These are phyloP conservation scores for Trachelus stipa DNA, from an alignment of 2,888 invertebrate species.

Conservation along the genomic window DNA sequence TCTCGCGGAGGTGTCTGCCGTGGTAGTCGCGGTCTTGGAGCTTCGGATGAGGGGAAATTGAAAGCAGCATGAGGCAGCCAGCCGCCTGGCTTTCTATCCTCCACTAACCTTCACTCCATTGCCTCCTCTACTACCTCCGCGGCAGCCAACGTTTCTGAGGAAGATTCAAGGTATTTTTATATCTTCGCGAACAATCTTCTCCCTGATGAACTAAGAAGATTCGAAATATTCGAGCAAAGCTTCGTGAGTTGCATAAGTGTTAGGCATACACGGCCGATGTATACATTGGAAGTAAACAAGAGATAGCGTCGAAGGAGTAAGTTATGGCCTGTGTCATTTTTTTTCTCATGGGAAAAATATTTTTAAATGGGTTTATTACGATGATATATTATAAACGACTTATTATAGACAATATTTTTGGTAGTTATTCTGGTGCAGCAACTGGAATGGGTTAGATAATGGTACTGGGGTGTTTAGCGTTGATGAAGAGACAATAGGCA, in stretches of 20 bases:
- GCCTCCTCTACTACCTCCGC: slow-evolving; percentile 9
- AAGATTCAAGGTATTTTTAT: slow-evolving; percentile 40
- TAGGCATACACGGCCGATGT: neutral
- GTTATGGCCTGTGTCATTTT: neutral
- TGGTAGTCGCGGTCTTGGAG: slow-evolving; percentile 22
- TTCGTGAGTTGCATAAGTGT: neutral
- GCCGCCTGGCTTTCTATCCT: slow-evolving; percentile 32
- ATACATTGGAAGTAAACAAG: neutral
- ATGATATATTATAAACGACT: neutral
- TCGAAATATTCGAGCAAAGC: neutral
- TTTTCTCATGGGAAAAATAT: neutral
- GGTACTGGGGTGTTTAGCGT: neutral
- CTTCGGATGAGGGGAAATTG: slow-evolving; percentile 30
- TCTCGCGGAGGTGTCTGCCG: slow-evolving; percentile 9
- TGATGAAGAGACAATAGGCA: neutral
- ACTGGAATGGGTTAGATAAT: neutral
- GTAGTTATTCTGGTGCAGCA: neutral
- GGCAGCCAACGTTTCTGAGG: slow-evolving; percentile 11
- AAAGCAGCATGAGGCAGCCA: slow-evolving; percentile 32
- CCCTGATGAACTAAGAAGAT: neutral
- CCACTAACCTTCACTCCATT: slow-evolving; percentile 29
- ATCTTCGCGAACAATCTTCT: slow-evolving; percentile 18
- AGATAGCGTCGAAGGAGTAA: neutral
- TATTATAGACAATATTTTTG: neutral
- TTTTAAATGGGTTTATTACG: neutral